phyloP scores from a whole-genome alignment of 2,888 invertebrate genomes.

The Bombylius major region DNA sequence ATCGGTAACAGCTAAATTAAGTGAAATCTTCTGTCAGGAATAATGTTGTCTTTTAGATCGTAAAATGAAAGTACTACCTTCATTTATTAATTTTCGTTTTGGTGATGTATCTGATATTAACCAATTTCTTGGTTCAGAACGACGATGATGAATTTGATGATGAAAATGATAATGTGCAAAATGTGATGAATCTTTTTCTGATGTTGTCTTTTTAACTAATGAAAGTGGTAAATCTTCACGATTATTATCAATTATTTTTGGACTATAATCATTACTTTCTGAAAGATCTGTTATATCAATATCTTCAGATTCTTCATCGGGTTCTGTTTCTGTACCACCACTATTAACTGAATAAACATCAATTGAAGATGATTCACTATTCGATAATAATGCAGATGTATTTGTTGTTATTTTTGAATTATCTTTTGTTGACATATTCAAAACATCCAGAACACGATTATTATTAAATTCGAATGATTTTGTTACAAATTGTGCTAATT shows the following conservation, averaged over 20 bases:
- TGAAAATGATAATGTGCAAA: conserved; percentile 1
- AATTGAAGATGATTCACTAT: conserved; percentile 11
- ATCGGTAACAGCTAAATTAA: neutral
- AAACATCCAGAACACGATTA: conserved; percentile 30
- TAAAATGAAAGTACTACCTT: conserved; percentile 11
- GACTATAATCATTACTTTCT: conserved; percentile 23
- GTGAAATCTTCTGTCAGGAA: neutral
- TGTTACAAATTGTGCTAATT: conserved; percentile 81
- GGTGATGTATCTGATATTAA: conserved; percentile 27
- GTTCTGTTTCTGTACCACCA: conserved; percentile 16
- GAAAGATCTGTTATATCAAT: conserved; percentile 36
- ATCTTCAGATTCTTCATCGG: conserved; percentile 37
- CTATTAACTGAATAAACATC: conserved; percentile 16
- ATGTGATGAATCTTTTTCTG: conserved; percentile 6
- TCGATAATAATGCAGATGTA: neutral
- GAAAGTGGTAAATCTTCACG: conserved; percentile 21
- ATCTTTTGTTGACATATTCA: conserved; percentile 30
- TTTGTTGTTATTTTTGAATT: conserved; percentile 16
- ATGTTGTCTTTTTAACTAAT: conserved; percentile 17
- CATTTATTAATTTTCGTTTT: conserved; percentile 17
- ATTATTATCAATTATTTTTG: conserved; percentile 16
- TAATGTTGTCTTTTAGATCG: neutral
- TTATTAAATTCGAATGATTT: conserved; percentile 63
- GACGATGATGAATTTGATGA: neutral
- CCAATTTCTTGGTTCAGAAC: conserved; percentile 23